Conservation (phyloP, 2,113 vertebrate species). For the Stegastes partitus region DNA sequence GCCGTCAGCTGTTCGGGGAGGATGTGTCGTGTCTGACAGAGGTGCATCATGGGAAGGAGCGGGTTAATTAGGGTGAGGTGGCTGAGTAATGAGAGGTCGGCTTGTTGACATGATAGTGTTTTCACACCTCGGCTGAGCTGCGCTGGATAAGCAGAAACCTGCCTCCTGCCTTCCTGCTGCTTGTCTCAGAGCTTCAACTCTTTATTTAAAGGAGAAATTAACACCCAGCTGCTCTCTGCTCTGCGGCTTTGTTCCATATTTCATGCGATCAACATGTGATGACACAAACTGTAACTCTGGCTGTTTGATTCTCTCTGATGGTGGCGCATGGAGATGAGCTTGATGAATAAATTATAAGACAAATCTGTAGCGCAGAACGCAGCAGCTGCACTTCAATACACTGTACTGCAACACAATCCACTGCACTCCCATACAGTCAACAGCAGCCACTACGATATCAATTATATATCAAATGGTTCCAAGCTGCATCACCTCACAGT, state of each 20-base stretch:
- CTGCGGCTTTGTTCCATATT: constrained; percentile 44
- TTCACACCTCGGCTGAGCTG: constrained; percentile 66
- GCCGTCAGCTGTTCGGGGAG: constrained; percentile 15
- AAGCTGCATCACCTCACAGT: too few relatives aligned
- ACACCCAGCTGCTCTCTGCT: constrained; percentile 29
- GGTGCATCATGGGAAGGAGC: constrained; percentile 69
- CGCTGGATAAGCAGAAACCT: constrained; percentile 59
- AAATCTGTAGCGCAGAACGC: constrained; percentile 50
- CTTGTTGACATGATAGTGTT: constrained; percentile 77
- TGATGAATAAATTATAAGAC: constrained; percentile 73
- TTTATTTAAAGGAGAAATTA: constrained; percentile 23
- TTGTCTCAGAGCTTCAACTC: constrained; percentile 41
- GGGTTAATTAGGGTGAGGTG: constrained; percentile 79
- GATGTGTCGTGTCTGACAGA: constrained; percentile 69
- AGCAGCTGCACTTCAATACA: constrained; percentile 56
- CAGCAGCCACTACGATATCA: too few relatives aligned
- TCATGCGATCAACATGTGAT: constrained; percentile 56
- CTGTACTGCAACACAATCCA: constrained; percentile 48
- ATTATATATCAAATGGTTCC: too few relatives aligned
- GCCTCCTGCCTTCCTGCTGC: constrained; percentile 23
- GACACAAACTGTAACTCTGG: constrained; percentile 54
- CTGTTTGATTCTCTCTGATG: constrained; percentile 56
- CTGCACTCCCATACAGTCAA: constrained; percentile 64
- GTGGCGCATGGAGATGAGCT: constrained; percentile 66
- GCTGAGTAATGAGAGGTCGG: constrained; percentile 77